Evolutionary conservation across 2,888 invertebrate genomes (phyloP).

Genomic region (Nomada ruficornis): DNA sequence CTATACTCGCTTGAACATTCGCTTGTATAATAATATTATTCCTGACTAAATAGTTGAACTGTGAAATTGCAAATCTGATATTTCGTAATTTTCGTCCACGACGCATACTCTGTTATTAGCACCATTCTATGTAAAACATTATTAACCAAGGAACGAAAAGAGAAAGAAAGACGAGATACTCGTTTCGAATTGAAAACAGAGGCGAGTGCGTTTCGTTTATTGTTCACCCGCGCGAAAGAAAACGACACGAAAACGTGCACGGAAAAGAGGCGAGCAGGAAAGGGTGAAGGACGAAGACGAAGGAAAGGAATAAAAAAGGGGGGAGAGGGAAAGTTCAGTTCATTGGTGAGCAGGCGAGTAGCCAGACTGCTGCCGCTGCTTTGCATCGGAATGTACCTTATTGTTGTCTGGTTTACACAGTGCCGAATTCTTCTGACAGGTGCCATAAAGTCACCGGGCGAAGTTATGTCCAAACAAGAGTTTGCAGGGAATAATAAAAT

Average conservation of each 20-base stretch:
- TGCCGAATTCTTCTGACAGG: conserved; percentile 75
- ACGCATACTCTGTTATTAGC: no score
- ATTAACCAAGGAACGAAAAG: no score
- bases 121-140: no score
- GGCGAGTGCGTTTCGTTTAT: background rate
- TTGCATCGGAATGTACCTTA: conserved; percentile 79
- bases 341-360: conserved; percentile 53
- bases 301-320: conserved; percentile 27
- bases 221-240: conserved; percentile 20
- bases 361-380: conserved; percentile 64
- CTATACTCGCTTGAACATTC: no score
- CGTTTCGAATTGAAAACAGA: background rate
- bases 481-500: conserved; percentile 70
- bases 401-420: conserved; percentile 75
- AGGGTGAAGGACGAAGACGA: conserved; percentile 55
- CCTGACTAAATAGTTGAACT: no score
- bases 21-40: no score
- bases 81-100: no score
- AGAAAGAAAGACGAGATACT: no score
- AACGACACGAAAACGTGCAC: conserved; percentile 32
- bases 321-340: conserved; percentile 53
- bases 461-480: conserved; percentile 72
- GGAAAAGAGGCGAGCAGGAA: conserved; percentile 43
- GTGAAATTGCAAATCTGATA: no score
- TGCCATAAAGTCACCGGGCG: conserved; percentile 75